Evolutionary conservation across 2,888 invertebrate genomes (phyloP), one percentile per base, ranked within the genome.

Genomic region (Abrostola tripartita): DNA sequence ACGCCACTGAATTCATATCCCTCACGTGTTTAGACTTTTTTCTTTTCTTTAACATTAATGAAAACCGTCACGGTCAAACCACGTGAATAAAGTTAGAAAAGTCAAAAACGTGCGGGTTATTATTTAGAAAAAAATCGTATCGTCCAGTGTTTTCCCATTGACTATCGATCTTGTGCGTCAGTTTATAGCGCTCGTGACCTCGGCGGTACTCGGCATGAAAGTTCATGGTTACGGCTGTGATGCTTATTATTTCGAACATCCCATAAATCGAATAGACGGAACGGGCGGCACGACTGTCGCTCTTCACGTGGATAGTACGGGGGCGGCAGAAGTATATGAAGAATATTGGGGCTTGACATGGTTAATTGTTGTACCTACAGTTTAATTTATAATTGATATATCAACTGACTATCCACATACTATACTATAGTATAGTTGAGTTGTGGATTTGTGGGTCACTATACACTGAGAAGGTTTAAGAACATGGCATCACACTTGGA

Each of bases 171-270:
- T 68, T 57, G 57, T 65, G 63, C 65, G 65, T 60, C 62, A 51
- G 70, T 78, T 75, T 78, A 78, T 78, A 67, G 70, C 68, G 68
- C 54, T 63, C 57, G 42, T 76, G 78, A 76, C 78, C 78, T 78
- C 76, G 78, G 9, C 55, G 52, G 65, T 61, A 68, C 75, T 74
- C 71, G 0, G 61, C 58, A 64, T 60, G 52, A 54, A 68, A 75
- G 77, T 78, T 78, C 78, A 78, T 61, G 76, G 78, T 70, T 78
- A 62, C 61, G 49, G 36, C 36, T 59, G 54, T 47, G 50, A 55
- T 52, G 55, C 61, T 58, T 54, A 60, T 72, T 55, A 72, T 64
- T 71, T 64, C 58, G 60, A 64, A 11, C 68, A 59, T 73, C 73
- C 68, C 64, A 68, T 72, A 72, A 61, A 64, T 61, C 61, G 54